Percentiles rank a stretch among this genome's conserved stretches.
These are phyloP conservation scores for Oscheius sp. DNA, from an alignment of 2,888 invertebrate species.

Conservation along the genomic window DNA sequence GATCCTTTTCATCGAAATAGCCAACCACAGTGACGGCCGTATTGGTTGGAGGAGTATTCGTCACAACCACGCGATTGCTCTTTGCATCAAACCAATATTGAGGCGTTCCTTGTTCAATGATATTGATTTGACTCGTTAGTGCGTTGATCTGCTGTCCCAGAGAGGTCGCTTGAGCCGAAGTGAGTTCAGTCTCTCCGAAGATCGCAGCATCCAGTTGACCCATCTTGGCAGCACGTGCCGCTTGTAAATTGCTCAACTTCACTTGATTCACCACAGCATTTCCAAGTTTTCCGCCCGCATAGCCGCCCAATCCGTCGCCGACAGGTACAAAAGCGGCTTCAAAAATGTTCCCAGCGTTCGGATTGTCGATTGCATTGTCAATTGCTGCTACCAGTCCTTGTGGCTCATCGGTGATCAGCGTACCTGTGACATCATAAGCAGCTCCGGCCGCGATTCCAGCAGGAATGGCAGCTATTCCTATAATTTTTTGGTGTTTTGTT, in stretches of 20 bases:
- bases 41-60: background rate
- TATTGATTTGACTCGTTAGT: background rate
- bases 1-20: background rate
- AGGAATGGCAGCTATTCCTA: constrained; percentile 4
- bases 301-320: background rate
- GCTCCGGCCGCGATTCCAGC: constrained; percentile 2
- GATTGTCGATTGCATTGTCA: background rate
- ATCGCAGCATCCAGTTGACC: background rate
- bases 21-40: background rate
- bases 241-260: background rate
- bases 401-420: background rate
- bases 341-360: background rate
- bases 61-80: too few relatives aligned
- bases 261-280: background rate
- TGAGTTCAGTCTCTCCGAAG: background rate
- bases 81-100: background rate
- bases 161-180: background rate
- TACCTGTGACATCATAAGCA: background rate
- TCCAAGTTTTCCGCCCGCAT: background rate
- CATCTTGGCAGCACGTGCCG: background rate
- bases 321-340: background rate
- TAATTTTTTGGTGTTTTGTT: too few relatives aligned
- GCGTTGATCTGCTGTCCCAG: background rate
- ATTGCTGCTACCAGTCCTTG: background rate
- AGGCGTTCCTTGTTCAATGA: background rate